phyloP scores from a whole-genome alignment of 2,113 vertebrate genomes.

The Delphinapterus leucas region DNA sequence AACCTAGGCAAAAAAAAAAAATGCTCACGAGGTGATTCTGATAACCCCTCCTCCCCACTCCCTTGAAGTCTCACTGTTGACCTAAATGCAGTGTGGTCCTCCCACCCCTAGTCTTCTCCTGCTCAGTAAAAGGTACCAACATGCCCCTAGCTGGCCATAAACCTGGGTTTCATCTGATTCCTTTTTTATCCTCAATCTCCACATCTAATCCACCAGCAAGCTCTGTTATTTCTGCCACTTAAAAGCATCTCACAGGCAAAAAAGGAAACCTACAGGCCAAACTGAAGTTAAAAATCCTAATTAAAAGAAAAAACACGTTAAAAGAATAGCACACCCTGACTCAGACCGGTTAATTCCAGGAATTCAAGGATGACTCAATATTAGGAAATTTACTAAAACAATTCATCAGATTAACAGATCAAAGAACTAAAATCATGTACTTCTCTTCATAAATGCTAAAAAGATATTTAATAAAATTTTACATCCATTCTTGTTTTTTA shows the following conservation, averaged over 20 bases:
- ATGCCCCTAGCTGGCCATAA: not conserved
- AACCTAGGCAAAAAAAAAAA: too few relatives aligned
- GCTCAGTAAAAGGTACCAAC: not conserved
- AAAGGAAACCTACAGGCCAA: not conserved
- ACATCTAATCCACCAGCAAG: not conserved
- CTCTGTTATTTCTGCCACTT: not conserved
- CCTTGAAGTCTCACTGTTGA: not conserved
- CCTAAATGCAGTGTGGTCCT: not conserved
- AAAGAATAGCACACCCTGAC: not conserved
- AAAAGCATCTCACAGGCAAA: conserved; percentile 4
- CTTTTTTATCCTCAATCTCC: not conserved
- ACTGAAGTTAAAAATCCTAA: not conserved
- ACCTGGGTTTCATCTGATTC: not conserved
- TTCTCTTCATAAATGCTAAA: too few relatives aligned
- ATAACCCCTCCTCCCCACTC: not conserved
- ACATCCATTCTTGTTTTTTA: too few relatives aligned
- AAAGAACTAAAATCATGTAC: too few relatives aligned
- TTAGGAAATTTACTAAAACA: conserved; percentile 26
- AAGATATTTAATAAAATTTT: too few relatives aligned
- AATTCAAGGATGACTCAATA: not conserved
- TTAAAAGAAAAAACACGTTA: not conserved
- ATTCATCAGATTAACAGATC: not conserved
- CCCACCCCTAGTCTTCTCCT: not conserved
- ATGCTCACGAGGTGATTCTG: not conserved
- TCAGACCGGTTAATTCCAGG: not conserved